A percentile compares a stretch with the other conserved stretches of the same genome.
These are phyloP conservation scores for Limnephilus lunatus DNA, from an alignment of 2,888 invertebrate species.

Conservation along the genomic window DNA sequence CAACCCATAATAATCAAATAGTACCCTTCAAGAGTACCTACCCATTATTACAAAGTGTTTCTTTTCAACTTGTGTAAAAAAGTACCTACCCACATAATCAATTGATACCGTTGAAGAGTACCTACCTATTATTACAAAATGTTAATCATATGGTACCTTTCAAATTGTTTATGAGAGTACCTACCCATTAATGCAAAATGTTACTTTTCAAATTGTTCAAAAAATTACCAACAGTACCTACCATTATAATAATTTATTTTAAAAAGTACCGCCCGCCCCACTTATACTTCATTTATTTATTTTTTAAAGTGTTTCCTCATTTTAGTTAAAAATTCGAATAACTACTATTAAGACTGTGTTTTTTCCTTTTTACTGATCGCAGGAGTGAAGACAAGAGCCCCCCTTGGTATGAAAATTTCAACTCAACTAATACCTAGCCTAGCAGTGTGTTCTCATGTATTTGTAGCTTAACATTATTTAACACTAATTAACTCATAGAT, in stretches of 20 bases:
- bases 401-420: slow-evolving; percentile 45
- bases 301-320: background rate
- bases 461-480: background rate
- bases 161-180: background rate
- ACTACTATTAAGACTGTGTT: slow-evolving; percentile 10
- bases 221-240: background rate
- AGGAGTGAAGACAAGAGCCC: slow-evolving; percentile 48
- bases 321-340: background rate
- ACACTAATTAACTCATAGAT: background rate
- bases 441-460: background rate
- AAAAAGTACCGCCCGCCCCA: background rate
- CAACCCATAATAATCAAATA: no score
- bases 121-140: no score
- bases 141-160: no score
- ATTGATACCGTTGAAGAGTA: no score
- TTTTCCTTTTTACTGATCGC: slow-evolving; percentile 38
- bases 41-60: no score
- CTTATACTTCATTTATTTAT: background rate
- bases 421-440: background rate
- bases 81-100: no score
- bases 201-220: background rate
- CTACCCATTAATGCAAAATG: background rate
- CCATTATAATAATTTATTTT: background rate
- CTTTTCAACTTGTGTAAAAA: no score
- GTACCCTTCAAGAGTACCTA: no score